Evolutionary conservation across 2,113 vertebrate genomes (phyloP), one percentile per base, ranked within the genome.

Genomic region (Canis aureus): DNA sequence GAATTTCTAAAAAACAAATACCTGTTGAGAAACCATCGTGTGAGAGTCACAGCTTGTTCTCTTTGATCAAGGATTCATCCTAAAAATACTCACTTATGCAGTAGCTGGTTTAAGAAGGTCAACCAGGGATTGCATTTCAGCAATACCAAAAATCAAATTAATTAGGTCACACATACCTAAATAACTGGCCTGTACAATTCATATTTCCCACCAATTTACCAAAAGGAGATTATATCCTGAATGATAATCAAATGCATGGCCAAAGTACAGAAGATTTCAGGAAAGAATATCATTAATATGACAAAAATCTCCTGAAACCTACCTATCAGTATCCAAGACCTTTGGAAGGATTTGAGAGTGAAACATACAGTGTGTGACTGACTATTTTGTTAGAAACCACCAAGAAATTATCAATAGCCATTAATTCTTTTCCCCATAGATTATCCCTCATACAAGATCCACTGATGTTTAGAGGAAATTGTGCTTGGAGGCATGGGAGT

Each of bases 221-320:
- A 62, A 79, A 84, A 55, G 10, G 20, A 96, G 13, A 49, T 51
- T 55, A 71, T 35, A 25, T 32, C 12, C 49, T 29, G 29, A 67
- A 27, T 74, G 81, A 80, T 19, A 89, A 53, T 43, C 67, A 95
- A 92, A 32, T 74, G 13, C 1, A 38, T 35, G 60, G 22, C n/a
- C 93, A 90, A 96, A 90, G 66, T 23, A 43, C 17, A 87, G 22
- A n/a, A 69, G 86, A 74, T 80, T 92, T 78, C 76, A 57, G 35
- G 59, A 60, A 71, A 83, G 55, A n/a, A 35, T 74, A 55, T 10
- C 8, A 60, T 25, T 57, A 60, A 59, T 29, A 92, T 55, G 15
- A 67, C 12, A 71, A 71, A 82, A 43, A 8, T 92, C 67, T 85
- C 80, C 67, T n/a, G 16, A 91, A 95, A 82, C 15, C 25, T 29